Conservation (phyloP, 2,113 vertebrate species). For the Chamaetylas fuelleborni region DNA sequence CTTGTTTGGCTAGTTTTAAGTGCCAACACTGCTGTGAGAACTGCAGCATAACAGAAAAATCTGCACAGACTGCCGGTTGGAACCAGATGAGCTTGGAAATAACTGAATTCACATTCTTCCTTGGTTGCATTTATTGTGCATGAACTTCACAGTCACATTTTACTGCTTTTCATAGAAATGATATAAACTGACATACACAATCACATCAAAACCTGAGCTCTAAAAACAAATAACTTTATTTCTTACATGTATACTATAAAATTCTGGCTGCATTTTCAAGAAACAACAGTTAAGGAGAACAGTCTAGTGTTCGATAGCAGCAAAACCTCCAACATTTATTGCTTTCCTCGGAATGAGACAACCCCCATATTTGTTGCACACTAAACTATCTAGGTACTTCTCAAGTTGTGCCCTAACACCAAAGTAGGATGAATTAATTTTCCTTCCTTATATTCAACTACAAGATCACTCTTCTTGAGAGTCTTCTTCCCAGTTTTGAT, state of each 20-base stretch:
- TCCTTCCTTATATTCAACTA: not conserved
- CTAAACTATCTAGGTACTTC: not conserved
- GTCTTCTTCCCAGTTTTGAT: not conserved
- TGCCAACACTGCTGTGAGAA: not conserved
- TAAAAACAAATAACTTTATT: slow-evolving; percentile 32
- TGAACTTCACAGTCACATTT: slow-evolving; percentile 32
- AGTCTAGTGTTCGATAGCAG: slow-evolving; percentile 10
- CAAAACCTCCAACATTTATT: not conserved
- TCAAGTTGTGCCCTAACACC: not conserved
- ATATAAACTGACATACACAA: not conserved
- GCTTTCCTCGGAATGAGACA: not conserved
- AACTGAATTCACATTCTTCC: not conserved
- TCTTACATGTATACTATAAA: slow-evolving; percentile 4
- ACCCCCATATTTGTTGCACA: not conserved
- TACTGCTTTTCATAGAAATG: slow-evolving; percentile 22
- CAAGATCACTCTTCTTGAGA: not conserved
- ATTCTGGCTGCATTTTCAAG: slow-evolving; percentile 15
- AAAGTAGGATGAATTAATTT: not conserved
- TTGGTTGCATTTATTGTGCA: slow-evolving; percentile 56
- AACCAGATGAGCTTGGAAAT: not conserved
- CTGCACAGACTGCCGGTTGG: not conserved
- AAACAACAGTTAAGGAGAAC: not conserved
- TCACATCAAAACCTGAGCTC: slow-evolving; percentile 41
- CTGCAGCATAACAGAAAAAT: not conserved
- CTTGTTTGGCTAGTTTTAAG: not conserved